A percentile compares a stretch with the other conserved stretches of the same genome.
phyloP scores from a whole-genome alignment of 1,140 invertebrate genomes.

The Tribolium castaneum region DNA sequence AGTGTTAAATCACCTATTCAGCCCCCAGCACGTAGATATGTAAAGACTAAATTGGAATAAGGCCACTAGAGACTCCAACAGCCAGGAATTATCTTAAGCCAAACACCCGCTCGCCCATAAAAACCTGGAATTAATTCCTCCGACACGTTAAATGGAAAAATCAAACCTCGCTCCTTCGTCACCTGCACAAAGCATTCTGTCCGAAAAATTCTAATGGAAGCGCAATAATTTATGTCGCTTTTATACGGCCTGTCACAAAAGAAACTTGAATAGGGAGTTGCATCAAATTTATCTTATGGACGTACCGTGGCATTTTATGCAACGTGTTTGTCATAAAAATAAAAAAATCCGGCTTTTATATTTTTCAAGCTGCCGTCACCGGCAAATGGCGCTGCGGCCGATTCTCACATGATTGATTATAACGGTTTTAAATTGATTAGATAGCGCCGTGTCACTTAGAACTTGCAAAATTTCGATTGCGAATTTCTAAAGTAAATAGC shows the following conservation, averaged over 20 bases:
- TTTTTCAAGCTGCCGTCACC: constrained; percentile 18
- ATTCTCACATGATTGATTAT: constrained; percentile 8
- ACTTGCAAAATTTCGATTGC: constrained; percentile 13
- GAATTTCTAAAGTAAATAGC: constrained; percentile 15
- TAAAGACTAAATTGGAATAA: constrained; percentile 21
- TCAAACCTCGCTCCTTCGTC: no score
- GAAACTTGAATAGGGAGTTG: constrained; percentile 17
- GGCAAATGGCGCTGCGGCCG: constrained; percentile 11
- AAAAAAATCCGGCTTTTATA: constrained; percentile 1
- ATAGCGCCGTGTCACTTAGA: not conserved
- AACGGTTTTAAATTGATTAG: not conserved
- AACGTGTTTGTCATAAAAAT: not conserved
- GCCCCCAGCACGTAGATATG: constrained; percentile 13
- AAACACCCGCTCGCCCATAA: not conserved
- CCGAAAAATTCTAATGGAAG: not conserved
- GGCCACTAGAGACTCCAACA: not conserved
- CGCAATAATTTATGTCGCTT: constrained; percentile 5
- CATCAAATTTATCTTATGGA: constrained; percentile 22
- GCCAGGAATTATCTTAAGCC: not conserved
- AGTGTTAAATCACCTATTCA: constrained; percentile 20
- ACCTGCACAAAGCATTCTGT: not conserved
- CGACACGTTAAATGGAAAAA: no score
- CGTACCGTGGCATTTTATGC: not conserved
- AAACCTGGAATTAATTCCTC: not conserved
- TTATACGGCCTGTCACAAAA: constrained; percentile 2